Evolutionary conservation across 2,113 vertebrate genomes (phyloP).

Genomic region (Symphodus melops): DNA sequence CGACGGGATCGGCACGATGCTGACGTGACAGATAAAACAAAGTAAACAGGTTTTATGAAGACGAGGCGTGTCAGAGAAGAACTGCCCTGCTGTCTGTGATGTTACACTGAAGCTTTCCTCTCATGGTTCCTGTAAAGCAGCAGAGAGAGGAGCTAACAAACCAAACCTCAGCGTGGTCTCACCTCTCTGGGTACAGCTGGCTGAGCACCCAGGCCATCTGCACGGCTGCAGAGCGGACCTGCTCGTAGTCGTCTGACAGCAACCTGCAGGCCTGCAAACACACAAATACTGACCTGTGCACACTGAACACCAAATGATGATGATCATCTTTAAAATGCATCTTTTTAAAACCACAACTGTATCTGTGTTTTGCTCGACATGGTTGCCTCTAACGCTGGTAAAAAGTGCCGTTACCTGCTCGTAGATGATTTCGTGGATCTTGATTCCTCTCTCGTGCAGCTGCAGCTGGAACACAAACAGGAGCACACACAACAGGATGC

Average conservation of each 20-base stretch:
- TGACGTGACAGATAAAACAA: conserved; percentile 60
- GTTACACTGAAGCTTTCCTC: no score
- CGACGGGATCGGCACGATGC: conserved; percentile 96
- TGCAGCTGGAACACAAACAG: conserved; percentile 84
- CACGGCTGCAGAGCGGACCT: conserved; percentile 96
- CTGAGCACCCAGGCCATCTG: conserved; percentile 97
- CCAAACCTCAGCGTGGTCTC: background rate
- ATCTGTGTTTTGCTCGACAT: no score
- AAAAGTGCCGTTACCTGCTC: conserved; percentile 52
- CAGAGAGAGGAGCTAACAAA: background rate
- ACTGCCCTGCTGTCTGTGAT: no score
- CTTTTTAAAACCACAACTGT: no score
- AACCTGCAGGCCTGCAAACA: conserved; percentile 90
- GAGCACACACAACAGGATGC: background rate
- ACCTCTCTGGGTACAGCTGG: conserved; percentile 97
- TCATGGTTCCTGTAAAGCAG: background rate
- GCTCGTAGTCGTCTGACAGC: conserved; percentile 94
- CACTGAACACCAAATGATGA: background rate
- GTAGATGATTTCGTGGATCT: conserved; percentile 93
- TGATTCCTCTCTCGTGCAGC: conserved; percentile 94
- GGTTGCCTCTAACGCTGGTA: no score
- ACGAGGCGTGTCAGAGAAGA: no score
- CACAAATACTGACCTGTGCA: background rate
- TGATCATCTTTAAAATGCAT: no score
- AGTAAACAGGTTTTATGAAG: no score